Base-by-base conservation (phyloP, 1,140 invertebrate species). In the Drosophila biarmipes region DNA sequence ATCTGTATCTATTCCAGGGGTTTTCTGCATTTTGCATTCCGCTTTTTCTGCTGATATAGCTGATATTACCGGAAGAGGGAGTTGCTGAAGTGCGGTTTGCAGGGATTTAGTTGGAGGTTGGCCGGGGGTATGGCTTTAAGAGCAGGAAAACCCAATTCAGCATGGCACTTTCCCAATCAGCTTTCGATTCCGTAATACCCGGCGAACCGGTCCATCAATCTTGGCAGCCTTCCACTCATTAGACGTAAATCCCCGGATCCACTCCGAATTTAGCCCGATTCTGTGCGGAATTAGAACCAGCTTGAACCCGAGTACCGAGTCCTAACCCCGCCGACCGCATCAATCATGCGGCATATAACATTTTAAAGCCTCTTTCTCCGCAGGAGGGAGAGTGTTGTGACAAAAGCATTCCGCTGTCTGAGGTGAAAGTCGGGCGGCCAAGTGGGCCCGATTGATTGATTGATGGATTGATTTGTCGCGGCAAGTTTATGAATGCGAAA, bases 381-480 rank as follows among this genome's bases (percentile, higher is more conserved):
- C 19, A n/a, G 24, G 24, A 61, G 11, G 2, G 55, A 71, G 80
- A 72, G 46, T 87, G 67, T 87, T 87, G 74, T 87, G 85, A 87
- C 85, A 86, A 86, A 78, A 78, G 78, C 68, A 81, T 85, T 80
- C 80, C 64, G 59, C 67, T 56, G 59, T 73, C 56, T 53, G 37
- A 34, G 55, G 52, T 59, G 61, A 84, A 84, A 86, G 79, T 87
- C 82, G 76, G 45, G 62, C 63, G 81, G 43, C 74, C 80, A 86
- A 87, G 61, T 78, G 79, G 78, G 57, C 62, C 48, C 79, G 48
- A 87, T 89, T 87, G 84, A 89, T 87, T 87, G 82, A 87, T 89
- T 87, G 84, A 89, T 89, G 73, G 52, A 82, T 89, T 89, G 82
- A 84, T 87, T 87, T 89, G 79, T 82, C 76, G 84, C 68, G 76